Conservation (phyloP, 2,113 vertebrate species). For the Labeo catla region DNA sequence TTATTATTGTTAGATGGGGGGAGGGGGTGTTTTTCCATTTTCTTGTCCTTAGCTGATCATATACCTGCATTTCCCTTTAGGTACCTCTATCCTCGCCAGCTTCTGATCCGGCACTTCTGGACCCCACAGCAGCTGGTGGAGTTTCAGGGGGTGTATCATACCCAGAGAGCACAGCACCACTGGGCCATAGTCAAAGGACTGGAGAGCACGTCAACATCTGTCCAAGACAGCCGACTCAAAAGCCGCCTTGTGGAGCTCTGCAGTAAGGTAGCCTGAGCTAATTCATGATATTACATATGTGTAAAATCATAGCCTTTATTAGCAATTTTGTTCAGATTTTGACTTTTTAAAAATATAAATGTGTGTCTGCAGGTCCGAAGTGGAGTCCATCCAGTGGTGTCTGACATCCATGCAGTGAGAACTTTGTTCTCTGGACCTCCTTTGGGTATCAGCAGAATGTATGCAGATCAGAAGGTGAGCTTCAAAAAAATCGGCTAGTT, state of each 20-base stretch:
- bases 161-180: constrained; percentile 71
- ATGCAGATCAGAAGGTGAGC: constrained; percentile 79
- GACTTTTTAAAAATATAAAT: neutral
- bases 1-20: neutral
- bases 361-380: constrained; percentile 77
- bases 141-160: constrained; percentile 80
- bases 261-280: constrained; percentile 71
- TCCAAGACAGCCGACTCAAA: constrained; percentile 71
- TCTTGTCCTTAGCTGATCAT: neutral
- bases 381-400: constrained; percentile 76
- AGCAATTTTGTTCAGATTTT: neutral
- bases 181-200: constrained; percentile 72
- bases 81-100: constrained; percentile 92
- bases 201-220: constrained; percentile 44
- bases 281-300: neutral
- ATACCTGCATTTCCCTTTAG: constrained; percentile 66
- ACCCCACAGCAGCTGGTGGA: constrained; percentile 82
- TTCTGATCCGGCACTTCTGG: constrained; percentile 91
- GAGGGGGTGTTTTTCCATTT: neutral
- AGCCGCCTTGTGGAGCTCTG: constrained; percentile 78
- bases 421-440: constrained; percentile 78
- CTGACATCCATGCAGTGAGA: constrained; percentile 79
- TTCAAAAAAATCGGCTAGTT: neutral
- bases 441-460: constrained; percentile 77
- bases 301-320: neutral